A percentile compares a stretch with the other conserved stretches of the same genome.
phyloP scores from a whole-genome alignment of 2,797 vertebrate species.

The Anas acuta region DNA sequence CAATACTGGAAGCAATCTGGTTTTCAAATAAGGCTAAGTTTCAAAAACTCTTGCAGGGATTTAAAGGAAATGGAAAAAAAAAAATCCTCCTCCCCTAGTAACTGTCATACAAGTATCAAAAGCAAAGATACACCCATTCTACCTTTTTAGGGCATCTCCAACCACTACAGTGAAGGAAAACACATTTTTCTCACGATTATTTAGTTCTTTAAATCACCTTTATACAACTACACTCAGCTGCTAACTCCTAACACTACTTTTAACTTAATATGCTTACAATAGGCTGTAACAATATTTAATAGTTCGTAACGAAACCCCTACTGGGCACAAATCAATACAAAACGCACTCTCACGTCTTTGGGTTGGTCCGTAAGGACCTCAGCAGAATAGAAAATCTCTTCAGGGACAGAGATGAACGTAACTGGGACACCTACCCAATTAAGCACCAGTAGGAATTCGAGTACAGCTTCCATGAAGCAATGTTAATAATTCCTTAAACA shows the following conservation, averaged over 20 bases:
- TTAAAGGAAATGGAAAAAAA: not conserved
- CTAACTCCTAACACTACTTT: not conserved
- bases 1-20: not conserved
- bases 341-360: not conserved
- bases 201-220: not conserved
- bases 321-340: not conserved
- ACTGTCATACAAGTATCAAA: not conserved
- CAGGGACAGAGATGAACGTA: slow-evolving; percentile 7
- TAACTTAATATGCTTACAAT: not conserved
- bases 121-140: not conserved
- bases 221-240: not conserved
- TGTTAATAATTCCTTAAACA: too few species aligned
- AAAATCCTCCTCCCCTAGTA: not conserved
- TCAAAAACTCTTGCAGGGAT: not conserved
- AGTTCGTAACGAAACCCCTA: not conserved
- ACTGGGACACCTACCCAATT: slow-evolving; percentile 40
- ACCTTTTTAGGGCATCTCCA: not conserved
- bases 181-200: not conserved
- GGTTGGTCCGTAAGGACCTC: not conserved
- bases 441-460: slow-evolving; percentile 32
- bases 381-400: slow-evolving; percentile 16
- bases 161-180: not conserved
- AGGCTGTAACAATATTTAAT: not conserved
- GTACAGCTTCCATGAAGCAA: slow-evolving; percentile 32
- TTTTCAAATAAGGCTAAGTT: not conserved